Percentiles rank a stretch among this genome's conserved stretches.
phyloP scores from a whole-genome alignment of 2,797 vertebrate genomes.

The Gila robusta region DNA sequence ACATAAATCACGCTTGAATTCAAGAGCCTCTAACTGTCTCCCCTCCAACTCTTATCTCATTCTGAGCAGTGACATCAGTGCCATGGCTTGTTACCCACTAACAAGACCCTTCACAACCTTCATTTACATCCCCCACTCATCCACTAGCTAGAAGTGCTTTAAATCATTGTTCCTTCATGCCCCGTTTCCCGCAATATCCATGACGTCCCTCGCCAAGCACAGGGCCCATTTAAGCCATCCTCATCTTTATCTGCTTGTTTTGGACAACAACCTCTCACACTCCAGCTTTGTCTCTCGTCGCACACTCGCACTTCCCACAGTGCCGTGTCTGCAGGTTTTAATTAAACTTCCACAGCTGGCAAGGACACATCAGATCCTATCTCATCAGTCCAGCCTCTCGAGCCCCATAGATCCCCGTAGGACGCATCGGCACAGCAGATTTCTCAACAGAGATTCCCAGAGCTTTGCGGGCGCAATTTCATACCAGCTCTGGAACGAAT shows the following conservation, averaged over 20 bases:
- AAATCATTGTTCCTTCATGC: slow-evolving; percentile 60
- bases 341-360: slow-evolving; percentile 66
- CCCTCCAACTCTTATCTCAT: slow-evolving; percentile 27
- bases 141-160: slow-evolving; percentile 55
- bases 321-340: slow-evolving; percentile 58
- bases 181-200: slow-evolving; percentile 46
- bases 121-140: slow-evolving; percentile 61
- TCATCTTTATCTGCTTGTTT: slow-evolving; percentile 54
- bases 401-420: slow-evolving; percentile 38
- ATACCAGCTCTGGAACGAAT: slow-evolving; percentile 21
- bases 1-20: slow-evolving; percentile 14
- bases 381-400: slow-evolving; percentile 54
- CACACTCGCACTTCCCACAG: slow-evolving; percentile 38
- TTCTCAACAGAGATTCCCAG: slow-evolving; percentile 37
- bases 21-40: slow-evolving; percentile 28
- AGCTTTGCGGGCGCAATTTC: slow-evolving; percentile 7
- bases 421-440: slow-evolving; percentile 11
- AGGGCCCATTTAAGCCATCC: slow-evolving; percentile 24
- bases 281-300: slow-evolving; percentile 24
- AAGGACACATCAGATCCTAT: slow-evolving; percentile 63
- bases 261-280: slow-evolving; percentile 16
- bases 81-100: slow-evolving; percentile 63
- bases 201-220: slow-evolving; percentile 18
- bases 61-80: slow-evolving; percentile 59
- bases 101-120: slow-evolving; percentile 64